Conservation (phyloP, 2,888 invertebrate species). For the Apodemia zela region DNA sequence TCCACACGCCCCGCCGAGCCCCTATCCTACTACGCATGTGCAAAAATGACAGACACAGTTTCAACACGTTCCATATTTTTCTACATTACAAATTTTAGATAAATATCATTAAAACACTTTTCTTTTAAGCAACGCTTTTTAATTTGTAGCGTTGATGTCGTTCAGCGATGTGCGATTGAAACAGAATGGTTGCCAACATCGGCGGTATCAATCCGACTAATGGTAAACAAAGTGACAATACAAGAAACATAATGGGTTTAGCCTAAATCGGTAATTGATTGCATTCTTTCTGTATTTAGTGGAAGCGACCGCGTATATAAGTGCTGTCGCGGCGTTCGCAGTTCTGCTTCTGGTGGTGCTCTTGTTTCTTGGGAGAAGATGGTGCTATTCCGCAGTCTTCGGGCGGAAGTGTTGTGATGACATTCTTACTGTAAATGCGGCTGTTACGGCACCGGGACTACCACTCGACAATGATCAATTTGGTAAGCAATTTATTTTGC, state of each 20-base stretch:
- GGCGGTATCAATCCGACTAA: conserved; percentile 63
- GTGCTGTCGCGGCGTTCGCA: conserved; percentile 91
- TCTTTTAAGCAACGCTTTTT: conserved; percentile 18
- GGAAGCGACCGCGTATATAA: conserved; percentile 93
- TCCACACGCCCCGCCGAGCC: conserved; percentile 69
- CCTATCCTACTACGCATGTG: conserved; percentile 60
- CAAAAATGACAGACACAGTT: conserved; percentile 60
- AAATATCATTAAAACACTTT: conserved; percentile 8
- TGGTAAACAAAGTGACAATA: conserved; percentile 55
- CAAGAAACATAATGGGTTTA: conserved; percentile 25
- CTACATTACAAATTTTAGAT: conserved; percentile 21
- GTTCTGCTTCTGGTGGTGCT: conserved; percentile 90
- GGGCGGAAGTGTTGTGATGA: conserved; percentile 65
- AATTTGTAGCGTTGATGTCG: conserved; percentile 27
- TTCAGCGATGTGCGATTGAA: conserved; percentile 33
- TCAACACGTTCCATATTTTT: conserved; percentile 62
- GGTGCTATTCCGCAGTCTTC: conserved; percentile 67
- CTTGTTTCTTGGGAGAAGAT: conserved; percentile 91
- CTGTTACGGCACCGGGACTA: conserved; percentile 53
- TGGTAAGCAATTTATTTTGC: conserved; percentile 48
- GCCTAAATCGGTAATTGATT: conserved; percentile 26
- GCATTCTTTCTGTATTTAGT: conserved; percentile 68
- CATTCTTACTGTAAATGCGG: conserved; percentile 66
- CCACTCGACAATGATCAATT: conserved; percentile 67
- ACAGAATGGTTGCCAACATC: conserved; percentile 69